Percentiles rank a stretch among this genome's conserved stretches.
These are phyloP conservation scores for Nudaria mundana DNA, from an alignment of 2,888 invertebrate genomes.

Conservation along the genomic window DNA sequence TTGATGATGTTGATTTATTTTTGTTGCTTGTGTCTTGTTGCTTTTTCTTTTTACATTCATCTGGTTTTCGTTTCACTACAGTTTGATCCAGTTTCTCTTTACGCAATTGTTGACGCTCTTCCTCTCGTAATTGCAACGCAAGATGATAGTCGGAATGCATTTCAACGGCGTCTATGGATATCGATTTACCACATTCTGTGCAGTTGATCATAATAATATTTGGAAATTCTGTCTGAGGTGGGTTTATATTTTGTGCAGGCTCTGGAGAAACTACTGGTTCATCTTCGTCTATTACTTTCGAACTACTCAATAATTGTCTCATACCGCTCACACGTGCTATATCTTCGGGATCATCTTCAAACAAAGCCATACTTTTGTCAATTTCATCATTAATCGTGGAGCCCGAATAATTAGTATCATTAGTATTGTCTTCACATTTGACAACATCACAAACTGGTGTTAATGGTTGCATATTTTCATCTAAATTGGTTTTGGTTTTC, in stretches of 20 bases:
- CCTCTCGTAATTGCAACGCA: conserved; percentile 84
- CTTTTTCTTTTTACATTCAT: conserved; percentile 28
- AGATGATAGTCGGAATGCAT: conserved; percentile 89
- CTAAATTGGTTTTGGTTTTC: conserved; percentile 10
- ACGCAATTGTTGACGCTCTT: conserved; percentile 64
- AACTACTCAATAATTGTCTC: conserved; percentile 53
- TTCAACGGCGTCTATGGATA: conserved; percentile 79
- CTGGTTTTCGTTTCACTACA: conserved; percentile 14
- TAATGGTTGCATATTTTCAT: conserved; percentile 30
- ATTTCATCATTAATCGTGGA: conserved; percentile 75
- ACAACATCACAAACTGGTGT: conserved; percentile 52
- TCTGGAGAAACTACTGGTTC: conserved; percentile 18
- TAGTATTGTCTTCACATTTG: conserved; percentile 58
- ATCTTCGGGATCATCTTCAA: conserved; percentile 62
- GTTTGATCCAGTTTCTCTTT: conserved; percentile 44
- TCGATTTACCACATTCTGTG: conserved; percentile 82
- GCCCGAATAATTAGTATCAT: conserved; percentile 64
- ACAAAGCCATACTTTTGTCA: conserved; percentile 68
- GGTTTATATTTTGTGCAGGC: conserved; percentile 14
- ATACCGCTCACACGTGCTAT: conserved; percentile 54
- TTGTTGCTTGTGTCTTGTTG: conserved; percentile 33
- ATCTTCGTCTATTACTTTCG: conserved; percentile 26
- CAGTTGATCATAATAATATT: conserved; percentile 68
- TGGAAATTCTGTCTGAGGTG: conserved; percentile 9
- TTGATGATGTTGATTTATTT: conserved; percentile 45